Evolutionary conservation across 2,113 vertebrate genomes (phyloP).

Genomic region (Amblyornis subalaris): DNA sequence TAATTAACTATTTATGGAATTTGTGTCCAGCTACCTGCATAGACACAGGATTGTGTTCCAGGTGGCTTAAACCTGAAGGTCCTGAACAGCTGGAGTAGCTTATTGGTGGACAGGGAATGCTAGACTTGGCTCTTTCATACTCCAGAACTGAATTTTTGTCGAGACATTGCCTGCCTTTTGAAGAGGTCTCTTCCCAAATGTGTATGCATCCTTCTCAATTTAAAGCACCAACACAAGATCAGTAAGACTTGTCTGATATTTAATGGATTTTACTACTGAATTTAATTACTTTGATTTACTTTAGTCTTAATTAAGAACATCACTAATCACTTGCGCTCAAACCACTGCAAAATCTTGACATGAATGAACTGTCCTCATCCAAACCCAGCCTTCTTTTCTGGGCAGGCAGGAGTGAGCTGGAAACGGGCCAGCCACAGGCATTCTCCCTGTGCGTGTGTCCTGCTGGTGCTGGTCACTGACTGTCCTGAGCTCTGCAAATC

Average conservation of each 20-base stretch:
- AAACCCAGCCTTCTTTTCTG: background rate
- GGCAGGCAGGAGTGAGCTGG: background rate
- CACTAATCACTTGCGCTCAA: background rate
- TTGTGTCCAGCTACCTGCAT: background rate
- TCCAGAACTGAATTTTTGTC: background rate
- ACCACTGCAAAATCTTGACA: background rate
- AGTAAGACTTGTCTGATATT: background rate
- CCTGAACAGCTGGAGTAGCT: background rate
- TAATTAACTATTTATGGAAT: background rate
- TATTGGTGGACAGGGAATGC: background rate
- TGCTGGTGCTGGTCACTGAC: background rate
- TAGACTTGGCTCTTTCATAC: background rate
- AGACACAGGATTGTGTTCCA: background rate
- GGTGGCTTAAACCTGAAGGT: background rate
- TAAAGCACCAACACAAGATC: background rate
- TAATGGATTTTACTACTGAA: background rate
- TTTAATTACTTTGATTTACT: background rate
- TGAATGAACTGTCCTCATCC: background rate
- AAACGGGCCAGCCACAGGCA: fast-evolving
- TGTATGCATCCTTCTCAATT: background rate
- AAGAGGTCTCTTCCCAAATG: background rate
- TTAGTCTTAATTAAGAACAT: background rate
- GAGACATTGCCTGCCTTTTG: background rate
- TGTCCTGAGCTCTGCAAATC: background rate
- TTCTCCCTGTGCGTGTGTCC: fast-evolving